These are phyloP conservation scores for Pungitius pungitius DNA, from an alignment of 2,113 vertebrate species.

Conservation along the genomic window DNA sequence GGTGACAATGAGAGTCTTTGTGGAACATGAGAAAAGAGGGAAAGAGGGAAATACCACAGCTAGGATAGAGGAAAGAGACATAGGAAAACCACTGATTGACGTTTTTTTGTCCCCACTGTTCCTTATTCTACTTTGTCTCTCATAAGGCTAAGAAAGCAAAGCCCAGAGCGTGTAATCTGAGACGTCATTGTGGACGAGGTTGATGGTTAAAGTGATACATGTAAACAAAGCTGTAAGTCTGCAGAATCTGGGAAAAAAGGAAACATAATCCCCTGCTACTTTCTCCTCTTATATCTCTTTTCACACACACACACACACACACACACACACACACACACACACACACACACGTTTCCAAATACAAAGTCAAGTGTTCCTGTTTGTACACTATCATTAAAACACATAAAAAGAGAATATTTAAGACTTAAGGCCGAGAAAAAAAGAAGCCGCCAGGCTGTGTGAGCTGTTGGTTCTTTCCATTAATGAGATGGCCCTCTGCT, in stretches of 20 bases:
- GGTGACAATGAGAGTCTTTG: slow-evolving; percentile 16
- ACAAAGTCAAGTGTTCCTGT: neutral
- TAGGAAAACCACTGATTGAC: slow-evolving; percentile 11
- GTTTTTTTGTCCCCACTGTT: slow-evolving; percentile 6
- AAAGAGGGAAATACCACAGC: neutral
- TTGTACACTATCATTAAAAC: slow-evolving; percentile 1
- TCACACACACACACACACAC: neutral
- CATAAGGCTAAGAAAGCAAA: neutral
- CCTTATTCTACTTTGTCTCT: neutral
- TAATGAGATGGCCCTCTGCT: slow-evolving; percentile 21
- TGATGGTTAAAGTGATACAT: slow-evolving; percentile 1
- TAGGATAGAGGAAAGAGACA: neutral
- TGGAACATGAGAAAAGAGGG: slow-evolving; percentile 20
- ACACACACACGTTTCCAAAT: neutral
- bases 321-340: neutral
- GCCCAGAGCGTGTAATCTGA: neutral
- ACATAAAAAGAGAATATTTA: slow-evolving; percentile 5
- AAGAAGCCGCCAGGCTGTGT: slow-evolving; percentile 3
- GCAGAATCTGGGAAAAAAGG: slow-evolving; percentile 18
- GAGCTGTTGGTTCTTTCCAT: slow-evolving; percentile 17
- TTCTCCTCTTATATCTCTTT: no score
- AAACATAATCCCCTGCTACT: slow-evolving; percentile 2
- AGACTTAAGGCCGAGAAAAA: slow-evolving; percentile 2
- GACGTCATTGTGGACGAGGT: neutral
- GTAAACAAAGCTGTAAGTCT: slow-evolving; percentile 21